Evolutionary conservation across 2,113 vertebrate genomes (phyloP).

Genomic region (Electrona antarctica): DNA sequence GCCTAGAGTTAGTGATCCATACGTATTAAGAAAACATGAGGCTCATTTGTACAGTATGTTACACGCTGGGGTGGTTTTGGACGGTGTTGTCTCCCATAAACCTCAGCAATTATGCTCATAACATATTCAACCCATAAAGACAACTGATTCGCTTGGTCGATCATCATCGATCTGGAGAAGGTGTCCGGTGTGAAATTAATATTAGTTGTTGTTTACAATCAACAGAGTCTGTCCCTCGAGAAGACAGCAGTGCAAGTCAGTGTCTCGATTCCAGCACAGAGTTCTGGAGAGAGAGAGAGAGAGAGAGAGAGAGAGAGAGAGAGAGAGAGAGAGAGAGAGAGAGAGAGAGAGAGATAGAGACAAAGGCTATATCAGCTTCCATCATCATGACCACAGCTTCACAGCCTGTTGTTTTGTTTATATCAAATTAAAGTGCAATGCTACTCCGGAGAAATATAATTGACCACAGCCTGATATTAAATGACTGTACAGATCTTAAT

Average conservation of each 20-base stretch:
- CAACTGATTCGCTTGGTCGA: constrained; percentile 64
- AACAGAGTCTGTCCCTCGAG: constrained; percentile 58
- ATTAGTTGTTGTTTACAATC: constrained; percentile 78
- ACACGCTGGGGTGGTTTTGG: constrained; percentile 31
- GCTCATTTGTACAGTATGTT: constrained; percentile 49
- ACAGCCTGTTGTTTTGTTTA: constrained; percentile 77
- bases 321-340: constrained; percentile 1
- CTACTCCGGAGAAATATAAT: constrained; percentile 75
- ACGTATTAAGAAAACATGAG: constrained; percentile 47
- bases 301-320: constrained; percentile 19
- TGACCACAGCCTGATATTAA: constrained; percentile 78
- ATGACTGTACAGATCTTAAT: constrained; percentile 81
- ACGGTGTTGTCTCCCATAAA: constrained; percentile 42
- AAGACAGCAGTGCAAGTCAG: constrained; percentile 38
- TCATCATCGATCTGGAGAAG: constrained; percentile 62
- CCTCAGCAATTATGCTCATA: constrained; percentile 51
- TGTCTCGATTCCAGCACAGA: constrained; percentile 59
- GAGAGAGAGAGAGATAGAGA: neutral
- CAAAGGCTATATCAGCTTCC: constrained; percentile 77
- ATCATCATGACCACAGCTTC: constrained; percentile 72
- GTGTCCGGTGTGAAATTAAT: constrained; percentile 78
- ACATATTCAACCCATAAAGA: constrained; percentile 52
- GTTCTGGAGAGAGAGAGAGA: constrained; percentile 29
- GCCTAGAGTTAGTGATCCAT: constrained; percentile 32
- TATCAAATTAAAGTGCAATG: constrained; percentile 80